Conservation (phyloP, 2,888 invertebrate genomes). For the Ormia ochracea region DNA sequence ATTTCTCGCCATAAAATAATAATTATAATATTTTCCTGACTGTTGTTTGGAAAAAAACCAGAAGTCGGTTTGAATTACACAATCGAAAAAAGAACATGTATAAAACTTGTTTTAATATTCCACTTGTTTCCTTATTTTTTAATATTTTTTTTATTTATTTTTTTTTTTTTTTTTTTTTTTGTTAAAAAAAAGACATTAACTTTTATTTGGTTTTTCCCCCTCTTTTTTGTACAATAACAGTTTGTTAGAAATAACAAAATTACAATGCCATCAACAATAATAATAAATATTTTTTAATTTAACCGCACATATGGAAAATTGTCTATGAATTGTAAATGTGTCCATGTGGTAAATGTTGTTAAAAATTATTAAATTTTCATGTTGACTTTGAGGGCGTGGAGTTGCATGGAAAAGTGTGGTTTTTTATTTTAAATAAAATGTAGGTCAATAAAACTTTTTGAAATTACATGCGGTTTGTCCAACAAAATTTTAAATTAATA, state of each 20-base stretch:
- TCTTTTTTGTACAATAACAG: not conserved
- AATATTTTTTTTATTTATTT: too few relatives aligned
- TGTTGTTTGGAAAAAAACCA: conserved; percentile 3
- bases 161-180: not conserved
- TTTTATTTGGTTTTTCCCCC: not conserved
- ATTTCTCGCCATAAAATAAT: not conserved
- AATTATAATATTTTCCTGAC: not conserved
- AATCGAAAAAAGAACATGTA: not conserved
- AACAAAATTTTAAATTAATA: conserved; percentile 2
- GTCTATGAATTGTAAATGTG: conserved; percentile 35
- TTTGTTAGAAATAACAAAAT: conserved; percentile 1
- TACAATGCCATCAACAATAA: not conserved
- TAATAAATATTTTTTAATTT: conserved; percentile 35
- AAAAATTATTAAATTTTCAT: conserved; percentile 23
- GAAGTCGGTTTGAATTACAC: conserved; percentile 2
- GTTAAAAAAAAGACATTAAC: not conserved
- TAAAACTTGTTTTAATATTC: not conserved
- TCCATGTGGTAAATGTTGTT: conserved; percentile 36
- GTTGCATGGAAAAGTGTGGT: not conserved
- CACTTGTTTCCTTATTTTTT: too few relatives aligned
- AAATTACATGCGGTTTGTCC: conserved; percentile 13
- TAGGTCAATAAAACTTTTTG: conserved; percentile 31
- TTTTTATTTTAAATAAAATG: conserved; percentile 12
- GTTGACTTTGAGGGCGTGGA: not conserved
- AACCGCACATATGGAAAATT: conserved; percentile 47